These are phyloP conservation scores for Phengaris alcon DNA, from an alignment of 2,888 invertebrate genomes.

Conservation along the genomic window DNA sequence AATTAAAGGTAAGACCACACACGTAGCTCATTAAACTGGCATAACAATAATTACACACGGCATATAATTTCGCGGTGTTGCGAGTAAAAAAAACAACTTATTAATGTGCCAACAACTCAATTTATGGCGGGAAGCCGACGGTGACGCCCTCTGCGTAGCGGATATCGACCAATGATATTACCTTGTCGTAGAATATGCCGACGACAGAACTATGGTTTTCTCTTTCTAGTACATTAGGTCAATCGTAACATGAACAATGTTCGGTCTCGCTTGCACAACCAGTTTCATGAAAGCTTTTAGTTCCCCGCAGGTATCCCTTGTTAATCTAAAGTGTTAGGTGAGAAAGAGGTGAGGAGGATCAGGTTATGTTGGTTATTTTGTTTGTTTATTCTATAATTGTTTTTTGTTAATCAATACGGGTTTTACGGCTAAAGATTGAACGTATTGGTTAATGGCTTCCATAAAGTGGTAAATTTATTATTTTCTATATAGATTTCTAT, in stretches of 20 bases:
- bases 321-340: slow-evolving; percentile 28
- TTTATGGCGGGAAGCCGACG: slow-evolving; percentile 74
- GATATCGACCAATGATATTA: slow-evolving; percentile 61
- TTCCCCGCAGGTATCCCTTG: slow-evolving; percentile 15
- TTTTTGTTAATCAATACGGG: slow-evolving; percentile 22
- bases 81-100: slow-evolving; percentile 69
- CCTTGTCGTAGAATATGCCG: slow-evolving; percentile 42
- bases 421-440: background rate
- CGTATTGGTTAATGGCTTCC: slow-evolving; percentile 14
- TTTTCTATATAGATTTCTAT: no score
- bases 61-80: slow-evolving; percentile 74
- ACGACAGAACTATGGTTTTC: slow-evolving; percentile 46
- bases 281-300: slow-evolving; percentile 28
- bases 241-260: background rate
- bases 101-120: slow-evolving; percentile 80
- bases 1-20: slow-evolving; percentile 59
- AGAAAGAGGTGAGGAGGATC: slow-evolving; percentile 22
- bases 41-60: slow-evolving; percentile 70
- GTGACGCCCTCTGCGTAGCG: slow-evolving; percentile 68
- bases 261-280: slow-evolving; percentile 13
- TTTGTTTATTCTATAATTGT: slow-evolving; percentile 29
- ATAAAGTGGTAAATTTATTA: slow-evolving; percentile 23
- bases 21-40: slow-evolving; percentile 71
- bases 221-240: slow-evolving; percentile 45
- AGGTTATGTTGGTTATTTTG: slow-evolving; percentile 25